These are phyloP conservation scores for Mylabris sibirica DNA, from an alignment of 2,888 invertebrate species.

Conservation along the genomic window DNA sequence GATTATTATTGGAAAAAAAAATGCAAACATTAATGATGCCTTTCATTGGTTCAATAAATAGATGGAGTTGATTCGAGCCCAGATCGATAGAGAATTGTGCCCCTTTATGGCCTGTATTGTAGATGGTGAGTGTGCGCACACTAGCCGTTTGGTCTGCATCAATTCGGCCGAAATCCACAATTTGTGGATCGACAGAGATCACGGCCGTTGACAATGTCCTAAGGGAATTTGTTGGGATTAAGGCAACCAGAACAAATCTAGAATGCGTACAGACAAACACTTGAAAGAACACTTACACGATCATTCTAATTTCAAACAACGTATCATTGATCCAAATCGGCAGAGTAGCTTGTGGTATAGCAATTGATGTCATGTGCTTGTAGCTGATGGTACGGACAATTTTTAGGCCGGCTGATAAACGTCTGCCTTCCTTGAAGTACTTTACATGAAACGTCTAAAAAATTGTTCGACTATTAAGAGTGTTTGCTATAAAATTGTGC, in stretches of 20 bases:
- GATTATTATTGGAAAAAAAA: conserved; percentile 1
- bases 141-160: conserved; percentile 59
- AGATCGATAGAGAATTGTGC: conserved; percentile 60
- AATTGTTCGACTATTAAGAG: not conserved
- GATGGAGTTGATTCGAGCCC: conserved; percentile 56
- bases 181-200: conserved; percentile 51
- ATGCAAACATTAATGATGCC: conserved; percentile 49
- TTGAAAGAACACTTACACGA: conserved; percentile 49
- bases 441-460: conserved; percentile 58
- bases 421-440: conserved; percentile 31
- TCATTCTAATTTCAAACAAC: conserved; percentile 49
- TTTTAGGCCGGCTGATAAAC: conserved; percentile 59
- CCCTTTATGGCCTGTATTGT: conserved; percentile 58
- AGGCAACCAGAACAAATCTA: conserved; percentile 12
- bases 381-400: conserved; percentile 53
- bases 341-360: conserved; percentile 49
- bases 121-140: conserved; percentile 53
- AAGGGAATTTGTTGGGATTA: conserved; percentile 15
- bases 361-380: conserved; percentile 51
- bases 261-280: not conserved
- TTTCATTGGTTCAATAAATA: conserved; percentile 58
- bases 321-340: conserved; percentile 57
- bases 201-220: conserved; percentile 47
- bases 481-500: not conserved
- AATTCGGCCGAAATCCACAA: conserved; percentile 60